Percentiles rank a stretch among this genome's conserved stretches.
Conservation (phyloP, 2,888 invertebrate species). For the Pimpla rufipes region DNA sequence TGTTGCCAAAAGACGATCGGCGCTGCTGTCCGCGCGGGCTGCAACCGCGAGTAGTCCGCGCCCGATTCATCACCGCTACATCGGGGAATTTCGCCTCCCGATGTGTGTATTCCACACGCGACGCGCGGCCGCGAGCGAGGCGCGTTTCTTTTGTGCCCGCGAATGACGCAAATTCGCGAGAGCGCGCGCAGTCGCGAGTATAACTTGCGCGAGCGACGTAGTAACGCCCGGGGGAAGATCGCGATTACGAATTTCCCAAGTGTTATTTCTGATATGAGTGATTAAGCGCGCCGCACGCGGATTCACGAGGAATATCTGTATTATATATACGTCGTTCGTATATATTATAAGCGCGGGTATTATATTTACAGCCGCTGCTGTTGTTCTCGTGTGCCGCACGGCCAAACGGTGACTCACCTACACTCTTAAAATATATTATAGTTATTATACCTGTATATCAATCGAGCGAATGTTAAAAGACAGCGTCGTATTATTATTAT, state of each 20-base stretch:
- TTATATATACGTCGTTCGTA: constrained; percentile 6
- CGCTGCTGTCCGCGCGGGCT: no score
- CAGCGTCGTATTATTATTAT: not conserved
- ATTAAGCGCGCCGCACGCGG: constrained; percentile 76
- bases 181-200: no score
- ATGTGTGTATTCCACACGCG: not conserved
- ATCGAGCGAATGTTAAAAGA: constrained; percentile 25
- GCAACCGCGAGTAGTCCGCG: not conserved
- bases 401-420: constrained; percentile 84
- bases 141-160: constrained; percentile 49
- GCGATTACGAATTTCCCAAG: constrained; percentile 81
- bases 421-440: constrained; percentile 81
- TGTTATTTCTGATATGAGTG: constrained; percentile 84
- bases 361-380: not conserved
- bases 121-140: no score
- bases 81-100: not conserved
- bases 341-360: not conserved
- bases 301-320: constrained; percentile 42
- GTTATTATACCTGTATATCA: constrained; percentile 70
- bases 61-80: not conserved
- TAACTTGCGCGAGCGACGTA: constrained; percentile 23
- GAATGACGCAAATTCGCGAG: constrained; percentile 59
- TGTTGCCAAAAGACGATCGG: constrained; percentile 63
- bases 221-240: constrained; percentile 19
- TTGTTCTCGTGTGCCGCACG: constrained; percentile 59